A percentile compares a stretch with the other conserved stretches of the same genome.
phyloP scores from a whole-genome alignment of 2,888 invertebrate genomes.

The Amorpha juglandis region DNA sequence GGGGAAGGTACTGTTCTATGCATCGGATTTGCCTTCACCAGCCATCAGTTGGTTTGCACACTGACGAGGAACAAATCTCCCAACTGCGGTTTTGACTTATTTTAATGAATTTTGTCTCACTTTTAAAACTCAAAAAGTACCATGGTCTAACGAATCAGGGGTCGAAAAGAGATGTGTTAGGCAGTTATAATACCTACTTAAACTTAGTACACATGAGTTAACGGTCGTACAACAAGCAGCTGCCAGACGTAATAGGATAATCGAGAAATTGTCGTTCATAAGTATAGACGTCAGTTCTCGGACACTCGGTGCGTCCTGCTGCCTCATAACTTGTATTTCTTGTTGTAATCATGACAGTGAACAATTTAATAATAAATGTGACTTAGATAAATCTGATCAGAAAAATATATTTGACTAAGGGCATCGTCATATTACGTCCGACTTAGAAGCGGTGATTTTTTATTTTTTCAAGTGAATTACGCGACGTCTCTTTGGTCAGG shows the following conservation, averaged over 20 bases:
- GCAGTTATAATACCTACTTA: slow-evolving; percentile 30
- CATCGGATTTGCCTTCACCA: too few relatives aligned
- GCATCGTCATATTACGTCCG: too few relatives aligned
- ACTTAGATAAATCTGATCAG: too few relatives aligned
- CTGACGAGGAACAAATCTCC: too few relatives aligned
- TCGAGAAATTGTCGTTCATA: slow-evolving; percentile 45
- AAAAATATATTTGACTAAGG: too few relatives aligned
- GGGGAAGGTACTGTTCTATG: too few relatives aligned
- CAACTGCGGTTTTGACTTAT: too few relatives aligned
- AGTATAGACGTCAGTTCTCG: slow-evolving; percentile 31
- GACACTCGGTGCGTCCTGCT: slow-evolving; percentile 12
- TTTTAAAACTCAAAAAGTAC: background rate
- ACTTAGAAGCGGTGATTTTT: too few relatives aligned
- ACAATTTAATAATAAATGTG: background rate
- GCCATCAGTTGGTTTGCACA: too few relatives aligned
- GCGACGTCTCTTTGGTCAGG: too few relatives aligned
- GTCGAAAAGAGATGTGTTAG: slow-evolving; percentile 29
- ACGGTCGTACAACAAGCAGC: slow-evolving; percentile 25
- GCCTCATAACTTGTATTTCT: slow-evolving; percentile 1
- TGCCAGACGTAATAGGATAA: slow-evolving; percentile 71
- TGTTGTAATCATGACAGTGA: background rate
- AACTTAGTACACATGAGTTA: slow-evolving; percentile 26
- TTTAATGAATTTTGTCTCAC: background rate
- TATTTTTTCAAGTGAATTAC: too few relatives aligned
- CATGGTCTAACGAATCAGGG: background rate